These are phyloP conservation scores for Pomacea maculata DNA, from an alignment of 1,140 invertebrate species.

Conservation along the genomic window DNA sequence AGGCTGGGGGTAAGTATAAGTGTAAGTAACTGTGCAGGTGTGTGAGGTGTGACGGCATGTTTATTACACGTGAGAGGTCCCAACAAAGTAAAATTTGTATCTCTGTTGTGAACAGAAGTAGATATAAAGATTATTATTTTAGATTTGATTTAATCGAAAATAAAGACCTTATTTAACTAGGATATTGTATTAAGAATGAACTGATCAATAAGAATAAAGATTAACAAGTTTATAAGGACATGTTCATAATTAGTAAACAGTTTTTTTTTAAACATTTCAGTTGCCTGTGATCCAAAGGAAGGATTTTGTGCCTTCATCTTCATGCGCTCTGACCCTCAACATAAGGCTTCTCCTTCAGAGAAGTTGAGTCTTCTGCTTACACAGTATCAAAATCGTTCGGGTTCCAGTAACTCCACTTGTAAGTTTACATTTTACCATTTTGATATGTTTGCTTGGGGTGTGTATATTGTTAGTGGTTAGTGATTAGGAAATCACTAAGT, in stretches of 20 bases:
- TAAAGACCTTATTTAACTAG: background rate
- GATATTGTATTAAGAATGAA: background rate
- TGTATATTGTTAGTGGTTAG: background rate
- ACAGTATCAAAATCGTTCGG: background rate
- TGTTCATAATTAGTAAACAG: background rate
- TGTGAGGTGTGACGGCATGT: too few species aligned
- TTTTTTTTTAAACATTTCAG: conserved; percentile 6
- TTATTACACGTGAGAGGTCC: too few species aligned
- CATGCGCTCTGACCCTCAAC: conserved; percentile 5
- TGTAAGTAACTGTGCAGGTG: too few species aligned
- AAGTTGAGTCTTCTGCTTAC: conserved; percentile 6
- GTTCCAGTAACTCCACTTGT: background rate
- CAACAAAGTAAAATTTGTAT: background rate
- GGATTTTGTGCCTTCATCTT: conserved; percentile 28
- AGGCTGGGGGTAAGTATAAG: too few species aligned
- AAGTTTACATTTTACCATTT: background rate
- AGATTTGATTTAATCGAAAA: background rate
- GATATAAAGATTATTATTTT: background rate
- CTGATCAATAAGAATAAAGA: background rate
- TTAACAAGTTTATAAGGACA: too few species aligned
- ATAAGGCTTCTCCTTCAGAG: background rate
- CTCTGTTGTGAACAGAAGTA: background rate
- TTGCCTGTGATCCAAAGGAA: conserved; percentile 26
- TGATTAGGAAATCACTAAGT: background rate
- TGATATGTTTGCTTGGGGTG: background rate